A percentile compares a stretch with the other conserved stretches of the same genome.
Evolutionary conservation across 2,888 invertebrate genomes (phyloP).

Genomic region (Tiphia femorata): DNA sequence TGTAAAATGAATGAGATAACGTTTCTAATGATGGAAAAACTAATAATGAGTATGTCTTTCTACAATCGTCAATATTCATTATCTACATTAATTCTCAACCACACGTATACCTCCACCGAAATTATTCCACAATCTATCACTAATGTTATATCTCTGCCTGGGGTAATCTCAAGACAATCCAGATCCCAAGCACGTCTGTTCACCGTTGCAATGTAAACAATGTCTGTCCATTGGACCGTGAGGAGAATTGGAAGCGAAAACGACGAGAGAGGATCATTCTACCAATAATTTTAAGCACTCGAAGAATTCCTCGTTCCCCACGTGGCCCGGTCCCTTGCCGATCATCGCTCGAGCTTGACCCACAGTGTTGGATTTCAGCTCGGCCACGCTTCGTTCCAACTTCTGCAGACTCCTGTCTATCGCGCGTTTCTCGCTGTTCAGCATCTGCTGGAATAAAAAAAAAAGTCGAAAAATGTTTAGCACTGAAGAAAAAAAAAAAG

Average conservation of each 20-base stretch:
- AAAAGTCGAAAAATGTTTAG: no score
- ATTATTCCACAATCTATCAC: no score
- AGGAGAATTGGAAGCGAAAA: constrained; percentile 7
- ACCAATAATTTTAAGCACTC: constrained; percentile 44
- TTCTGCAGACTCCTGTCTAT: constrained; percentile 53
- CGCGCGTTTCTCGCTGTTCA: constrained; percentile 57
- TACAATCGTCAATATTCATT: constrained; percentile 27
- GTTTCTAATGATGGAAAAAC: constrained; percentile 42
- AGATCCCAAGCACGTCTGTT: no score
- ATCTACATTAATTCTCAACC: no score
- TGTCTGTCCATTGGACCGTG: background rate
- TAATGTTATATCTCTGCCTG: no score
- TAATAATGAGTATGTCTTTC: constrained; percentile 46
- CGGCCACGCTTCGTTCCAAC: constrained; percentile 50
- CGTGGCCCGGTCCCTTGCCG: constrained; percentile 38
- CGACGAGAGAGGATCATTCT: constrained; percentile 26
- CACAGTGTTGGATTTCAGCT: constrained; percentile 43
- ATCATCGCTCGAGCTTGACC: constrained; percentile 46
- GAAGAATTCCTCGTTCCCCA: constrained; percentile 47
- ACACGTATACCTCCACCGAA: no score
- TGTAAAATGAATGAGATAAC: constrained; percentile 39
- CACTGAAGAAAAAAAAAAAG: no score
- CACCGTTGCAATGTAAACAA: constrained; percentile 2
- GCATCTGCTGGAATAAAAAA: no score
- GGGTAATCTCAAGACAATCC: no score